Evolutionary conservation across 2,888 invertebrate species (phyloP).

Genomic region (Xylocampa areola): DNA sequence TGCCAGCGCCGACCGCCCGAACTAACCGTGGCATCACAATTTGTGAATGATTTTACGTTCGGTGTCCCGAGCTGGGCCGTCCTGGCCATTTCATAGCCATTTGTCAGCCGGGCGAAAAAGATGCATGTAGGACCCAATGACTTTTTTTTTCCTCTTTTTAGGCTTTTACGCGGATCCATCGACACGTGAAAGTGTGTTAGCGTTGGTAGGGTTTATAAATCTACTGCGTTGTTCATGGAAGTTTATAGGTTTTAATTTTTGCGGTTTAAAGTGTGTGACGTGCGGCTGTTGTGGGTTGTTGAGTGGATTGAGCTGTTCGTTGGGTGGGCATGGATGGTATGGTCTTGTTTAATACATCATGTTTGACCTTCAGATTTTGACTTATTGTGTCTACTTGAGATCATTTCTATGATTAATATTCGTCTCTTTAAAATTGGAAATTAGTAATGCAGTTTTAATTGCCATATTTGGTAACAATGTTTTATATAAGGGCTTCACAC

Average conservation of each 20-base stretch:
- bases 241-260: slow-evolving; percentile 70
- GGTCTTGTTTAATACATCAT: too few species aligned
- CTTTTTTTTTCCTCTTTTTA: slow-evolving; percentile 82
- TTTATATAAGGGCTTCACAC: slow-evolving; percentile 14
- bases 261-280: slow-evolving; percentile 49
- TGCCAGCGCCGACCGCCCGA: slow-evolving; percentile 46
- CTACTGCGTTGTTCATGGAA: slow-evolving; percentile 72
- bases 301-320: slow-evolving; percentile 39
- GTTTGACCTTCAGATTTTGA: too few species aligned
- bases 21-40: slow-evolving; percentile 84
- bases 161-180: slow-evolving; percentile 88
- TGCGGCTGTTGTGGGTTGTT: slow-evolving; percentile 23
- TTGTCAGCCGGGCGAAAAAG: slow-evolving; percentile 88
- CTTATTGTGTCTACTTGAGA: too few species aligned
- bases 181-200: slow-evolving; percentile 90
- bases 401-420: too few species aligned
- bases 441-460: too few species aligned
- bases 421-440: too few species aligned
- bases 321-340: background rate
- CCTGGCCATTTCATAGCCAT: slow-evolving; percentile 85
- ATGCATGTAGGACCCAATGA: slow-evolving; percentile 80
- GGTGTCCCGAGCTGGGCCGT: slow-evolving; percentile 74
- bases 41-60: slow-evolving; percentile 87
- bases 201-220: slow-evolving; percentile 85
- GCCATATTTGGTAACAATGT: slow-evolving; percentile 12